These are phyloP conservation scores for Ispidina lecontei DNA, from an alignment of 2,797 vertebrate genomes.

Conservation along the genomic window DNA sequence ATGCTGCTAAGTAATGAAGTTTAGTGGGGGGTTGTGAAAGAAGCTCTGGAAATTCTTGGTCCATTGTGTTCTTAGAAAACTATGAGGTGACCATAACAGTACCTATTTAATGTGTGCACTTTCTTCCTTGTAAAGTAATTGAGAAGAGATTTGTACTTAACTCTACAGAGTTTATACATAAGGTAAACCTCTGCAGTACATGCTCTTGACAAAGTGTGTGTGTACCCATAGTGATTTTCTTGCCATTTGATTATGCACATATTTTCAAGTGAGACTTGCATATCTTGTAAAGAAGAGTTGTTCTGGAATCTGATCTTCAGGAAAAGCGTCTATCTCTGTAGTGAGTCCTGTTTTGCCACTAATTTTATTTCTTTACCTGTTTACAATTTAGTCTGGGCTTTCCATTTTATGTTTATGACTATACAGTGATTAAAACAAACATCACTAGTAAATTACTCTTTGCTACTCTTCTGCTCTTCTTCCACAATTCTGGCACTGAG, in stretches of 20 bases:
- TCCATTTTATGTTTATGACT: neutral
- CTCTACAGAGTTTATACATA: fast-evolving
- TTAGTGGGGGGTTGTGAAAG: neutral
- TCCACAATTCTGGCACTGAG: neutral
- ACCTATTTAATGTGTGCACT: neutral
- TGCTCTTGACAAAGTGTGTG: neutral
- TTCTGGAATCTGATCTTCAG: neutral
- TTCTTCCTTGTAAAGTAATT: neutral
- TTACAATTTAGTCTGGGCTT: neutral
- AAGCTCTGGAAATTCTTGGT: neutral
- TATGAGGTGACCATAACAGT: neutral
- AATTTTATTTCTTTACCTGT: neutral
- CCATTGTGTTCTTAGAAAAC: neutral
- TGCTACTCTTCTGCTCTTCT: neutral
- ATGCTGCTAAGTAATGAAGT: neutral
- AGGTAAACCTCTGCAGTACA: neutral
- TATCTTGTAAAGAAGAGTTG: neutral
- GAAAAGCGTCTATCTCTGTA: neutral
- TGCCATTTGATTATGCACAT: neutral
- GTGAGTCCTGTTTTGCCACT: neutral
- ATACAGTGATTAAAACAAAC: neutral
- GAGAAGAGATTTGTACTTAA: neutral
- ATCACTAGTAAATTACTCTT: neutral
- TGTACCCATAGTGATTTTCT: neutral
- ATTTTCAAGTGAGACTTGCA: neutral